Evolutionary conservation across 2,888 invertebrate species (phyloP), one percentile per base, ranked within the genome.

Genomic region (Dorcus hopei): DNA sequence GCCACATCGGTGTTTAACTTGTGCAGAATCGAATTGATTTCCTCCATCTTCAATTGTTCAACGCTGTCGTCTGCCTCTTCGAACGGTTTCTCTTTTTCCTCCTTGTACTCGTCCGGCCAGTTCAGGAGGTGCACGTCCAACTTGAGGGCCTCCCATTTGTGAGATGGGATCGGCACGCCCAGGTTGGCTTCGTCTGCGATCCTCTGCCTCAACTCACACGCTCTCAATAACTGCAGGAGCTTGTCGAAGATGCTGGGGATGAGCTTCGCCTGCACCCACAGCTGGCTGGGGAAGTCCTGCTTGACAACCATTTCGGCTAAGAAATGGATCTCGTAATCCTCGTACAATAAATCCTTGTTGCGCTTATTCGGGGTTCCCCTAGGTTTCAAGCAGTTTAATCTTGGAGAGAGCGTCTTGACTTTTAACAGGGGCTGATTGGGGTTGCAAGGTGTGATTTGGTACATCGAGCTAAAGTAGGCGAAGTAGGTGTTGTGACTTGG

Each of bases 161-260:
- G 66, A 14, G 19, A 39, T 38, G 19, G 14, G 9, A 38, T 16
- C 3, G 9, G 3, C 11, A 40, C 16, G 2, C 81, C 84, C 48
- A 83, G 74, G 9, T 74, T 68, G 0, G 82, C 79, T 54, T 80
- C 82, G 0, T 16, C 49, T 0, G 80, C 80, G 50, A 90, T 85
- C 67, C 74, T 75, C 8, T 68, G 64, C 38, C 90, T 81, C 1
- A 95, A 78, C 70, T 93, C 89, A 65, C 92, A 87, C 0, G 91
- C 89, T 42, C 88, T 75, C 9, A 93, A 79, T 16, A 95, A 77
- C 73, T 87, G 85, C 49, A 83, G 74, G 1, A 87, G 79, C 73
- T 97, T 86, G 72, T 94, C 91, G 38, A 97, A 72, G 57, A 96
- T 85, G 16, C 91, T 89, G 0, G 98, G 97, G 57, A 99, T 73